phyloP scores from a whole-genome alignment of 1,140 invertebrate genomes.

The Zaprionus africanus region DNA sequence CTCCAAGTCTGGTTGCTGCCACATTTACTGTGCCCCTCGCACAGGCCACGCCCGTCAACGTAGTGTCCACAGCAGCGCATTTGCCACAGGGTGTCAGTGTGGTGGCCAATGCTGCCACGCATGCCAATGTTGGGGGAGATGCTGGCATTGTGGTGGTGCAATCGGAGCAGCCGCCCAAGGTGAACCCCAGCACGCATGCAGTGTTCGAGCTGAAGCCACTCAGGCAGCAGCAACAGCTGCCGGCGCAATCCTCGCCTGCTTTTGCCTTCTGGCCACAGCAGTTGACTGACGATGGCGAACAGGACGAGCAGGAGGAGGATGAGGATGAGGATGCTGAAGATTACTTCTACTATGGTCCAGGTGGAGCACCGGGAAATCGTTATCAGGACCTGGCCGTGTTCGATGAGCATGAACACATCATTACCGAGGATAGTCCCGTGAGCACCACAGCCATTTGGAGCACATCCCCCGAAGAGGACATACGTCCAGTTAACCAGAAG shows the following conservation, averaged over 20 bases:
- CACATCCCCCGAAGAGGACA: constrained; percentile 59
- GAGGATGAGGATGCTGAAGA: constrained; percentile 46
- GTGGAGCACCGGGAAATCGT: constrained; percentile 16
- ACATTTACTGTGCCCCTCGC: constrained; percentile 45
- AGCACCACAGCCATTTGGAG: constrained; percentile 63
- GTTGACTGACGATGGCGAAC: constrained; percentile 2
- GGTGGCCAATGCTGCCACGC: constrained; percentile 60
- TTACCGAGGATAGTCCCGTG: constrained; percentile 42
- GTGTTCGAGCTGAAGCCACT: constrained; percentile 77
- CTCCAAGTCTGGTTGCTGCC: constrained; percentile 45
- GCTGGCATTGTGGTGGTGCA: constrained; percentile 74
- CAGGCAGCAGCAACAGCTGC: constrained; percentile 15
- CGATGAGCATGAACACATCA: constrained; percentile 50
- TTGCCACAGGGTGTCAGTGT: constrained; percentile 60
- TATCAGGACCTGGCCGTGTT: constrained; percentile 42
- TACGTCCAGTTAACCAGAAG: constrained; percentile 39
- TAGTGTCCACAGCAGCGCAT: constrained; percentile 17
- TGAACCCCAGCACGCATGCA: constrained; percentile 76
- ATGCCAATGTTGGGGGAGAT: constrained; percentile 64
- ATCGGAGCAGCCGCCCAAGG: constrained; percentile 71
- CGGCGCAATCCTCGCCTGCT: not conserved
- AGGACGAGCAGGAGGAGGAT: constrained; percentile 29
- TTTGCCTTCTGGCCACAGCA: constrained; percentile 10
- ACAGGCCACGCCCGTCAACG: not conserved
- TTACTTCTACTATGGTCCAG: constrained; percentile 44